phyloP scores from a whole-genome alignment of 30 jellyfish, hydroid and myxozoan genomes.

The Cassiopea xamachana region DNA sequence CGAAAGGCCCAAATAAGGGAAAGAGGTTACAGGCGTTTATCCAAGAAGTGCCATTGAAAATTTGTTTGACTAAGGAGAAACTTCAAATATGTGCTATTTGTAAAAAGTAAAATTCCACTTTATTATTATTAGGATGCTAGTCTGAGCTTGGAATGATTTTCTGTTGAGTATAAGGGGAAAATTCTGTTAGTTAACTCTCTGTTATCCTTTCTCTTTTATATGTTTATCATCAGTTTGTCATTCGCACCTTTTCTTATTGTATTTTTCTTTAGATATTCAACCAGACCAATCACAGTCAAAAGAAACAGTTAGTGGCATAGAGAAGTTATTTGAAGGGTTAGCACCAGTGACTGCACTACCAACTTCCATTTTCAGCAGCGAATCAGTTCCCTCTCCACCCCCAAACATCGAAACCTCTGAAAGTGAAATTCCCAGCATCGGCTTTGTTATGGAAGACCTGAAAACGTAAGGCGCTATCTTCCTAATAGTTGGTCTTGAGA shows the following conservation, averaged over 20 bases:
- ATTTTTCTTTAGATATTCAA: background rate
- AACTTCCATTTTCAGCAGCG: background rate
- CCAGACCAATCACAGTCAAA: background rate
- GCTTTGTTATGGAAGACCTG: conserved; percentile 75
- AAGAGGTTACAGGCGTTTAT: no score
- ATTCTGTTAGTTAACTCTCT: no score
- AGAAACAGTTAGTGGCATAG: conserved; percentile 35
- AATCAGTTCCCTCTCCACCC: conserved; percentile 65
- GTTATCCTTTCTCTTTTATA: background rate
- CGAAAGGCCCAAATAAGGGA: no score
- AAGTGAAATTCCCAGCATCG: conserved; percentile 56
- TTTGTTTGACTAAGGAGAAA: no score
- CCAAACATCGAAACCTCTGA: conserved; percentile 64
- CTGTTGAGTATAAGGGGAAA: no score
- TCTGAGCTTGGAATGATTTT: no score
- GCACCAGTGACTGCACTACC: conserved; percentile 59
- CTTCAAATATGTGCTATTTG: no score
- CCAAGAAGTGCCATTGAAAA: no score
- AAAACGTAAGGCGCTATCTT: conserved; percentile 38
- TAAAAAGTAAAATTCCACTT: no score
- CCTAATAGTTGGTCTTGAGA: background rate
- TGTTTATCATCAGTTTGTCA: background rate
- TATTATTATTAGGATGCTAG: no score
- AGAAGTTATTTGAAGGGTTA: conserved; percentile 61
- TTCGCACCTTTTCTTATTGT: background rate